Conservation (phyloP, 2,113 vertebrate genomes). For the Capreolus pygargus region DNA sequence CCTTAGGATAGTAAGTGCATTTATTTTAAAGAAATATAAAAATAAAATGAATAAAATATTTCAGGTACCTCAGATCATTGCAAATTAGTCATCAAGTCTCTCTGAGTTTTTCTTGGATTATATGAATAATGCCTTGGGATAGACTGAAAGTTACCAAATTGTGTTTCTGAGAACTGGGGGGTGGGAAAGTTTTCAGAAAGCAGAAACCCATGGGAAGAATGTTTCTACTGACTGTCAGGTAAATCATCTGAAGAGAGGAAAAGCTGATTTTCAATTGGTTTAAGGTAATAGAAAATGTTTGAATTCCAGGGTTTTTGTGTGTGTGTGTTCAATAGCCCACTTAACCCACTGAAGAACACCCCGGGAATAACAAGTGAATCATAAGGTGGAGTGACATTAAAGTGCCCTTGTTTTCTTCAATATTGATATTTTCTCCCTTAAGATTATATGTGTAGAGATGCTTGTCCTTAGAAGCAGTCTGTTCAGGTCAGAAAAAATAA, state of each 20-base stretch:
- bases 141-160: conserved; percentile 23
- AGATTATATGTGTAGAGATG: conserved; percentile 39
- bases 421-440: conserved; percentile 44
- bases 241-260: conserved; percentile 58
- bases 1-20: conserved; percentile 53
- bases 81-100: conserved; percentile 60
- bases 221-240: conserved; percentile 49
- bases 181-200: conserved; percentile 14
- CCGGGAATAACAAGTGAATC: conserved; percentile 56
- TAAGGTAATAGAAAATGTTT: conserved; percentile 58
- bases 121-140: conserved; percentile 56
- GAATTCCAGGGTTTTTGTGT: conserved; percentile 15
- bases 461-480: neutral
- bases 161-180: neutral
- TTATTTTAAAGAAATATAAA: conserved; percentile 64
- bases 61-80: conserved; percentile 42
- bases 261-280: conserved; percentile 60
- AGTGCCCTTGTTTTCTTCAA: conserved; percentile 51
- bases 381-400: conserved; percentile 42
- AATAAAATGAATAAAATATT: conserved; percentile 61
- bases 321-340: conserved; percentile 9
- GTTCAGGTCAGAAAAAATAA: conserved; percentile 13
- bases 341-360: conserved; percentile 42
- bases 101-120: conserved; percentile 55
- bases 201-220: conserved; percentile 26